Conservation (phyloP, 2,797 vertebrate genomes). For the Gila robusta region DNA sequence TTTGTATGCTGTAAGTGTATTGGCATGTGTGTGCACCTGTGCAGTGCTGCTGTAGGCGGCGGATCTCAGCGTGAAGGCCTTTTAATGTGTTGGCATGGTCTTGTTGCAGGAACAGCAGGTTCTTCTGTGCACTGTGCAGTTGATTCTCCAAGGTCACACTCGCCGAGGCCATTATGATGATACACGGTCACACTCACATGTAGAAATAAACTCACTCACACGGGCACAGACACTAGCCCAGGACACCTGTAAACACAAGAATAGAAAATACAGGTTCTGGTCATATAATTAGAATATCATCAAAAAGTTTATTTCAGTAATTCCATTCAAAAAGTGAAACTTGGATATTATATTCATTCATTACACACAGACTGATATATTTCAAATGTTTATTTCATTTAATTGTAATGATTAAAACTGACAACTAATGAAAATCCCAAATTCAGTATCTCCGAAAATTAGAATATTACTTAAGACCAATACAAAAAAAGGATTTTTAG, state of each 20-base stretch:
- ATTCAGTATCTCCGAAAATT: no score
- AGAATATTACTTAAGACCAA: no score
- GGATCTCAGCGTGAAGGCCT: constrained; percentile 92
- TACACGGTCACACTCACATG: constrained; percentile 48
- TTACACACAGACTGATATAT: no score
- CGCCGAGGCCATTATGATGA: constrained; percentile 85
- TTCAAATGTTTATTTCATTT: no score
- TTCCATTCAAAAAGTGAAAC: no score
- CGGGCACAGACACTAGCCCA: constrained; percentile 21
- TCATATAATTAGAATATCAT: not conserved
- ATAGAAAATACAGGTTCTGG: not conserved
- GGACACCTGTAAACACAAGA: constrained; percentile 39
- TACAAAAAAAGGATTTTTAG: no score
- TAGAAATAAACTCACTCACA: constrained; percentile 44
- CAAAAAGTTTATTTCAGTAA: no score
- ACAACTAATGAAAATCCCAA: no score
- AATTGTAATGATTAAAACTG: no score
- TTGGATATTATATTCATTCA: no score
- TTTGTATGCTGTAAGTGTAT: not conserved
- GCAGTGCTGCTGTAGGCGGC: constrained; percentile 95
- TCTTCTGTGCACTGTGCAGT: constrained; percentile 96
- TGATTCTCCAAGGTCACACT: constrained; percentile 92
- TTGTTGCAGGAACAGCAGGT: constrained; percentile 96
- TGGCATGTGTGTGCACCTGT: constrained; percentile 81
- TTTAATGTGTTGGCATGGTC: constrained; percentile 92